Evolutionary conservation across 1,140 invertebrate genomes (phyloP), one percentile per base, ranked within the genome.

Genomic region (Rhopalosiphum padi): DNA sequence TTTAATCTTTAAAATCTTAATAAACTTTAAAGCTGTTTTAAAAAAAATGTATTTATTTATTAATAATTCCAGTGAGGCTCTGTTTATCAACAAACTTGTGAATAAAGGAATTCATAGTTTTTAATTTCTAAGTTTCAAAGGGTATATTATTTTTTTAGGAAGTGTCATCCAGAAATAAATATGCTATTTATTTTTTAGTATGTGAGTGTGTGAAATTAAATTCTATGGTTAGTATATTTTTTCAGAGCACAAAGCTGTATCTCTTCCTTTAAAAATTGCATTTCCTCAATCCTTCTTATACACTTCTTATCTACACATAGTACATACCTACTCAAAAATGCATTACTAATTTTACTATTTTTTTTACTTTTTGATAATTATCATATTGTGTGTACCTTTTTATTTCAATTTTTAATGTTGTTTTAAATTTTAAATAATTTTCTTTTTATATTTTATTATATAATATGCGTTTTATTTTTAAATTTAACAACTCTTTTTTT

Each of bases 251-350:
- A 7, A 90, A 90, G 35, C 15, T 43, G 9, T 60, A 4, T 55
- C 23, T 18, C 15, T 43, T 68, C 30, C 37, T 5, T 55, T n/a
- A 55, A 37, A 60, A 43, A 23, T 30, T 5, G 5, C 3, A 60
- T 41, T 60, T 18, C 5, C 9, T 51, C 18, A 51, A 15, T 51
- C 48, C 48, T 18, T 30, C 35, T 35, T n/a, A n/a, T 25, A 68
- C n/a, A 51, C 46, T 46, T 1, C 41, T 46, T 46, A 46, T 8
- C 3, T 68, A 37, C n/a, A 89, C 46, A 21, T 37, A 35, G 9
- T 8, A 25, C 37, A 90, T 68, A 41, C n/a, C n/a, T n/a, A n/a
- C 89, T 43, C 53, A 90, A 90, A 90, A 90, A 90, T 90, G 37
- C 9, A 60, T 90, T 60, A 60, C 23, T 60, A 41, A 41, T 46